Conservation (phyloP, 2,113 vertebrate genomes). For the Origma solitaria region DNA sequence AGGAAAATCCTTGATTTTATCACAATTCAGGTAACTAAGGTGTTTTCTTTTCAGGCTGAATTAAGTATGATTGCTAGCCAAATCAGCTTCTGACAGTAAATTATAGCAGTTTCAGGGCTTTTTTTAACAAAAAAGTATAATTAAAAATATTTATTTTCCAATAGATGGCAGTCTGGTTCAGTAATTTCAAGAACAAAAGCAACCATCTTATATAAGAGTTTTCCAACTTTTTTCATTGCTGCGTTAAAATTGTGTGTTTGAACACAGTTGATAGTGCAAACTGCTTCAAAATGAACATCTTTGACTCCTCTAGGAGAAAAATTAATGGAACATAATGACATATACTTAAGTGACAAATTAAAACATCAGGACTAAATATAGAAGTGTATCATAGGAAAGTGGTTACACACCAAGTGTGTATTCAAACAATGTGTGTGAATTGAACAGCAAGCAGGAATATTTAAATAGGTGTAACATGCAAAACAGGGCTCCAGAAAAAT, state of each 20-base stretch:
- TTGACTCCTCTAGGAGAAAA: not conserved
- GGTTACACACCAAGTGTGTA: not conserved
- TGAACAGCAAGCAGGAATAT: not conserved
- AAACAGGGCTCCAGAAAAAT: not conserved
- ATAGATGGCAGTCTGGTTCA: conserved; percentile 77
- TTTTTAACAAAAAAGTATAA: no score
- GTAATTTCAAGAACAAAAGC: conserved; percentile 67
- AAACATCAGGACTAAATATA: not conserved
- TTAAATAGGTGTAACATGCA: not conserved
- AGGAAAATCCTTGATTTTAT: not conserved
- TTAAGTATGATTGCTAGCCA: not conserved
- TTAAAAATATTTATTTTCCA: conserved; percentile 62
- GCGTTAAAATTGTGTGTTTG: not conserved
- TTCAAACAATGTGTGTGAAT: not conserved
- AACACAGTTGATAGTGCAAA: not conserved
- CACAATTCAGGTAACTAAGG: not conserved
- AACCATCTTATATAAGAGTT: conserved; percentile 63
- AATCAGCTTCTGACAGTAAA: not conserved
- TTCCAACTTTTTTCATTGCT: conserved; percentile 23
- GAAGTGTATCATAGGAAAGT: not conserved
- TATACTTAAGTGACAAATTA: not conserved
- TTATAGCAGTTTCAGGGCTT: not conserved
- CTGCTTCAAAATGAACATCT: not conserved
- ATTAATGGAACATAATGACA: not conserved
- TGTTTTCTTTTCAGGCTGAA: not conserved